Evolutionary conservation across 2,888 invertebrate genomes (phyloP).

Genomic region (Dusona sp.): DNA sequence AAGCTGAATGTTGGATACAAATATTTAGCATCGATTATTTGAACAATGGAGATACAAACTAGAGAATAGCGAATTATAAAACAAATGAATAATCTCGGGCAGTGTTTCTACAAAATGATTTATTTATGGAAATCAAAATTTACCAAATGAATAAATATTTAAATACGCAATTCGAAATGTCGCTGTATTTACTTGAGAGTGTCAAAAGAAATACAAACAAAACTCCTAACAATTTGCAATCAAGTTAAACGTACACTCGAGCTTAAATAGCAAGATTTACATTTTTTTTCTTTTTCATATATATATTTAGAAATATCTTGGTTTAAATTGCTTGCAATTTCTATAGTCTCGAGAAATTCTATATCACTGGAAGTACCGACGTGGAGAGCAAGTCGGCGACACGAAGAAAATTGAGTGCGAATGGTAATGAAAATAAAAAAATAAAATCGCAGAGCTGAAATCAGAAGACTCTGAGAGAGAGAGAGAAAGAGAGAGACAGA

Average conservation of each 20-base stretch:
- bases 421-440: conserved; percentile 20
- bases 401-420: conserved; percentile 57
- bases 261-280: conserved; percentile 4
- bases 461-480: conserved; percentile 1
- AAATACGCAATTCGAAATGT: neutral
- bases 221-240: conserved; percentile 9
- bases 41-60: neutral
- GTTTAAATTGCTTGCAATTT: conserved; percentile 42
- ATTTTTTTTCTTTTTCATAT: conserved; percentile 11
- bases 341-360: conserved; percentile 38
- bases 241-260: conserved; percentile 5
- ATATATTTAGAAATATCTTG: conserved; percentile 30
- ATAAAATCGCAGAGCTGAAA: conserved; percentile 7
- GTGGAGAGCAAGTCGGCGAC: conserved; percentile 1
- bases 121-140: neutral
- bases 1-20: neutral
- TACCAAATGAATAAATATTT: neutral
- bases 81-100: neutral
- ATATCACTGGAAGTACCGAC: conserved; percentile 12
- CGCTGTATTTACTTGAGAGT: neutral
- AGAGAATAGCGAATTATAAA: neutral
- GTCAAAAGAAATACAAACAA: neutral
- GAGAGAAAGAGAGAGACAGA: neutral
- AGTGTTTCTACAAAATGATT: neutral
- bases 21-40: neutral